Base-by-base conservation (phyloP, 2,113 vertebrate genomes). In the Equus quagga region DNA sequence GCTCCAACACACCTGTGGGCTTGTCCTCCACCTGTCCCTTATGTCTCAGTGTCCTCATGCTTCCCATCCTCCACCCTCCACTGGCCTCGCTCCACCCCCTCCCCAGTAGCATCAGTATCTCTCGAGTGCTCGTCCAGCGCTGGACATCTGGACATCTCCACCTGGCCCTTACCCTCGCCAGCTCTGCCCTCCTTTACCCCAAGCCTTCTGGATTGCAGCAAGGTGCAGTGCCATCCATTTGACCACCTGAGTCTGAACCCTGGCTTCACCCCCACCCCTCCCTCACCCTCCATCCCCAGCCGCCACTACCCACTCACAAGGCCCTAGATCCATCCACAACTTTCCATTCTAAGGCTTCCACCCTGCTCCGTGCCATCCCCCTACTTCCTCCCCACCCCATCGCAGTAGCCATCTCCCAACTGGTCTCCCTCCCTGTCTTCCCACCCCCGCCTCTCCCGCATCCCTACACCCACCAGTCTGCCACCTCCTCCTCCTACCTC, bases 161-260 rank as follows among this genome's bases (percentile, higher is more conserved):
- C 18, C 11, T 58, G 36, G 21, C 28, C 70, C 31, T 67, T 26
- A 54, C 15, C 56, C 54, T 72, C 9, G 21, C 62, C 94, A 56
- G 1, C 17, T 6, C 15, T 21, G 23, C 13, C 64, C 51, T 76
- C 36, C 0, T 33, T 46, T 44, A 6, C 19, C n/a, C 51, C 51
- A 79, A 4, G 72, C 24, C 72, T 36, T 21, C 31, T 10, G n/a
- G 36, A 49, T 12, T 17, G 2, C 28, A 56, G 65, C 65, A 33
- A 19, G 0, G 1, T 26, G 64, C n/a, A 41, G n/a, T 1, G 1
- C 44, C 14, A 23, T 10, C 54, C 44, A 21, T n/a, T 41, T 1
- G 18, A 23, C 23, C 76, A 33, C 44, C 64, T n/a, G 67, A 44
- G 36, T 12, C 41, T 49, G 41, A 21, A 18, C n/a, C 23, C 4